Evolutionary conservation across 2,797 vertebrate genomes (phyloP).

Genomic region (Denticeps clupeoides): DNA sequence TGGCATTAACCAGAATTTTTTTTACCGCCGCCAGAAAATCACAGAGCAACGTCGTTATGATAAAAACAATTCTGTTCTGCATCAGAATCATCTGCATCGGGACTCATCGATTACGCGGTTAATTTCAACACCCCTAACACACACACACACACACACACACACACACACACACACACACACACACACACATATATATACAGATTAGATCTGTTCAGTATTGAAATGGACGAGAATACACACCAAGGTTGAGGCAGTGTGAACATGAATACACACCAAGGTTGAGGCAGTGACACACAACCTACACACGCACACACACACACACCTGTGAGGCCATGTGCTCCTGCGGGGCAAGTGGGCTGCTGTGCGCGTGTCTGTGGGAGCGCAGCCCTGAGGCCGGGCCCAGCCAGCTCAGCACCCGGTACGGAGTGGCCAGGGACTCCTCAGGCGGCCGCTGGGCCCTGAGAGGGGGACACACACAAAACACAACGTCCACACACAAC

Average conservation of each 20-base stretch:
- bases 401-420: slow-evolving; percentile 60
- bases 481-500: not conserved
- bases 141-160: not conserved
- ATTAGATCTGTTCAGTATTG: too few species aligned
- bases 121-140: too few species aligned
- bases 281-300: not conserved
- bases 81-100: too few species aligned
- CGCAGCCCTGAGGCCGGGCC: slow-evolving; percentile 51
- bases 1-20: too few species aligned
- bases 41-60: too few species aligned
- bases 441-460: slow-evolving; percentile 43
- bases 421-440: slow-evolving; percentile 53
- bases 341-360: slow-evolving; percentile 52
- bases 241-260: not conserved
- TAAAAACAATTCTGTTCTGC: too few species aligned
- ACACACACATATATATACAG: not conserved
- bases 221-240: slow-evolving; percentile 5
- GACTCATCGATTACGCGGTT: too few species aligned
- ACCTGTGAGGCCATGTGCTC: slow-evolving; percentile 55
- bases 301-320: not conserved
- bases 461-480: not conserved
- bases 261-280: not conserved
- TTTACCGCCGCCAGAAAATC: too few species aligned
- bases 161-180: not conserved
- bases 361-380: slow-evolving; percentile 54